These are phyloP conservation scores for Leptinotarsa undecemlineata DNA, from an alignment of 1,140 invertebrate genomes.

Conservation along the genomic window DNA sequence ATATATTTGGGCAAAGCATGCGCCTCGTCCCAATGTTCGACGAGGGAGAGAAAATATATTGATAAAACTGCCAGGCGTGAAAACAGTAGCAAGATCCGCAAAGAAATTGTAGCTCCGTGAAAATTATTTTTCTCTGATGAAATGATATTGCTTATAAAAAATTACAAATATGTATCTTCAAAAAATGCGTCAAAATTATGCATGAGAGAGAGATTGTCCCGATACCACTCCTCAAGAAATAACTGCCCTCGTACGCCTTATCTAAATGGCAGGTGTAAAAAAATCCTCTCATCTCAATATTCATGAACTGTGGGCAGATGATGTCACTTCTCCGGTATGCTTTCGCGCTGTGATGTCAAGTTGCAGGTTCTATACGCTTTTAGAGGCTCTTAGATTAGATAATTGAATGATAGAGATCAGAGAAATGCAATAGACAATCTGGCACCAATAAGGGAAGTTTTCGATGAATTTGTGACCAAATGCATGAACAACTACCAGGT, in stretches of 20 bases:
- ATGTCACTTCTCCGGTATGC: conserved; percentile 4
- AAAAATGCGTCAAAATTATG: conserved; percentile 10
- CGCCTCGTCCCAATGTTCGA: background rate
- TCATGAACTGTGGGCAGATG: conserved; percentile 12
- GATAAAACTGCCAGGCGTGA: background rate
- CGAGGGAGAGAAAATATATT: background rate
- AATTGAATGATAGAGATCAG: conserved; percentile 18
- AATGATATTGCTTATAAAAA: background rate
- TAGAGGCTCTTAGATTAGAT: conserved; percentile 13
- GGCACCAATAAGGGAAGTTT: conserved; percentile 19
- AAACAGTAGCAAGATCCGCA: conserved; percentile 9
- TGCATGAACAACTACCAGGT: conserved; percentile 14
- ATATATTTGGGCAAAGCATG: background rate
- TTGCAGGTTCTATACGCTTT: conserved; percentile 21
- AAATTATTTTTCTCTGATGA: conserved; percentile 14
- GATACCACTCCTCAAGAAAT: conserved; percentile 4
- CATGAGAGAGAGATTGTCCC: background rate
- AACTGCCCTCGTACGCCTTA: conserved; percentile 8
- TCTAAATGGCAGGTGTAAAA: conserved; percentile 16
- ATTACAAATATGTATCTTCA: background rate
- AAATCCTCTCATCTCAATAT: conserved; percentile 19
- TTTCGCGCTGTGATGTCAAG: conserved; percentile 25
- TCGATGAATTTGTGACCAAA: conserved; percentile 22
- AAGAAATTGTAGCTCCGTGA: background rate
- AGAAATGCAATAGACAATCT: conserved; percentile 12